These are phyloP conservation scores for Drosophila subsilvestris DNA, from an alignment of 2,888 invertebrate species.

Conservation along the genomic window DNA sequence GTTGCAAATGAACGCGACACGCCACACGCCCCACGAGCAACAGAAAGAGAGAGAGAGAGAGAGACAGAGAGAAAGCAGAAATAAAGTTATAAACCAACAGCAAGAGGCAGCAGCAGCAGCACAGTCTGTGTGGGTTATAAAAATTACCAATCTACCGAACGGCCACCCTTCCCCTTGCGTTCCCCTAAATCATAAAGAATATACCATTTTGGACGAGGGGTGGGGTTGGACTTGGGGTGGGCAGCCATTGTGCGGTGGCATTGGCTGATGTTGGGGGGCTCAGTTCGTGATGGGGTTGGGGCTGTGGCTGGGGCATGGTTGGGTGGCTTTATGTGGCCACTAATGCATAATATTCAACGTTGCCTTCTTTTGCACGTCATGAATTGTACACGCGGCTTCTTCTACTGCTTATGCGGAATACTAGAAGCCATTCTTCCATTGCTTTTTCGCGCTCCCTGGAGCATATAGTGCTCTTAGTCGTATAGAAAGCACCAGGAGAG, in stretches of 20 bases:
- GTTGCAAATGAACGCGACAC: slow-evolving; percentile 73
- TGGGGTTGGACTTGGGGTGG: slow-evolving; percentile 3
- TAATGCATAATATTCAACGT: slow-evolving; percentile 72
- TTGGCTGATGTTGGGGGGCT: slow-evolving; percentile 25
- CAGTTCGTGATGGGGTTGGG: background rate
- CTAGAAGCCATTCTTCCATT: slow-evolving; percentile 12
- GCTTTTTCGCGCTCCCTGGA: slow-evolving; percentile 7
- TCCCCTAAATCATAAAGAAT: slow-evolving; percentile 54
- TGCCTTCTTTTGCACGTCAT: slow-evolving; percentile 71
- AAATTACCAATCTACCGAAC: slow-evolving; percentile 36
- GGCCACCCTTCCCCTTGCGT: slow-evolving; percentile 20
- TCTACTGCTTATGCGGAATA: background rate
- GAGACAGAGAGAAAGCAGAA: slow-evolving; percentile 41
- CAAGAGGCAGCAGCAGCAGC: slow-evolving; percentile 8
- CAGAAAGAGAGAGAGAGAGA: slow-evolving; percentile 14
- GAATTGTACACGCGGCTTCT: slow-evolving; percentile 64
- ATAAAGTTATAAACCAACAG: slow-evolving; percentile 70
- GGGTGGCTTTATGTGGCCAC: slow-evolving; percentile 43
- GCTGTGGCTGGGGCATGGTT: background rate
- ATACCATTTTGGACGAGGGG: slow-evolving; percentile 35
- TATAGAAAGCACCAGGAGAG: background rate
- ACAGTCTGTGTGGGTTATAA: slow-evolving; percentile 56
- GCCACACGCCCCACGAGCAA: slow-evolving; percentile 45
- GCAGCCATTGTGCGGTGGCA: slow-evolving; percentile 30
- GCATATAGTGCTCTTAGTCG: background rate